Conservation (phyloP, 2,797 vertebrate species). For the Platyrinchus mystaceus region DNA sequence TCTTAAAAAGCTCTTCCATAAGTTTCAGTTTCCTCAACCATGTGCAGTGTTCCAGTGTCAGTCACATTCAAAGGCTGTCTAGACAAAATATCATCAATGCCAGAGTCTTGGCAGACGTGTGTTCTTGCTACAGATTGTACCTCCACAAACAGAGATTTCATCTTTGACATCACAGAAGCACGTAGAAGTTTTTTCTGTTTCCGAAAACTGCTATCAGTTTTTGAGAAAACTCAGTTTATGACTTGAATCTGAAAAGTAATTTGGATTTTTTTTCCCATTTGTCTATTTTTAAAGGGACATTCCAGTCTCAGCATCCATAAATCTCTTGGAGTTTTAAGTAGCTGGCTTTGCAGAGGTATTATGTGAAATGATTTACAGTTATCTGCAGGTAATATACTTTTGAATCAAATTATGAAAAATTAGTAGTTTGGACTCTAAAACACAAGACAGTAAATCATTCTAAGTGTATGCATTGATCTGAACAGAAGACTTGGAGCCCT, state of each 20-base stretch:
- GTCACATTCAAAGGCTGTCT: conserved; percentile 43
- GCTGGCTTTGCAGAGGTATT: neutral
- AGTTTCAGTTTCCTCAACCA: conserved; percentile 24
- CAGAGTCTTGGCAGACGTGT: conserved; percentile 22
- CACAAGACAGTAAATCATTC: neutral
- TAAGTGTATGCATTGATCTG: neutral
- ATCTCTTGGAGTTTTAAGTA: neutral
- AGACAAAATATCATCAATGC: conserved; percentile 57
- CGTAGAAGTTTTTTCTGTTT: conserved; percentile 8
- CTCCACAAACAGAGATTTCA: conserved; percentile 21
- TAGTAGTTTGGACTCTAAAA: neutral
- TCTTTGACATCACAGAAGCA: conserved; percentile 52
- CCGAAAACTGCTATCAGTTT: neutral
- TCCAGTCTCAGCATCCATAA: neutral
- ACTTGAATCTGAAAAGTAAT: neutral
- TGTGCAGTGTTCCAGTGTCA: conserved; percentile 44
- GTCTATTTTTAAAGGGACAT: neutral
- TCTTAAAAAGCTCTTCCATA: conserved; percentile 13
- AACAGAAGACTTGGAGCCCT: neutral
- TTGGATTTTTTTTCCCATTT: neutral
- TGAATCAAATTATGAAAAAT: neutral
- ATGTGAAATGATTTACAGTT: neutral
- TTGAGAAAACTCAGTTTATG: conserved; percentile 11
- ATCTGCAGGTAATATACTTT: neutral
- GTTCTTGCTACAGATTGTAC: conserved; percentile 53